A percentile compares a stretch with the other conserved stretches of the same genome.
These are phyloP conservation scores for Helicolenus hilgendorfi DNA, from an alignment of 2,797 vertebrate genomes.

Conservation along the genomic window DNA sequence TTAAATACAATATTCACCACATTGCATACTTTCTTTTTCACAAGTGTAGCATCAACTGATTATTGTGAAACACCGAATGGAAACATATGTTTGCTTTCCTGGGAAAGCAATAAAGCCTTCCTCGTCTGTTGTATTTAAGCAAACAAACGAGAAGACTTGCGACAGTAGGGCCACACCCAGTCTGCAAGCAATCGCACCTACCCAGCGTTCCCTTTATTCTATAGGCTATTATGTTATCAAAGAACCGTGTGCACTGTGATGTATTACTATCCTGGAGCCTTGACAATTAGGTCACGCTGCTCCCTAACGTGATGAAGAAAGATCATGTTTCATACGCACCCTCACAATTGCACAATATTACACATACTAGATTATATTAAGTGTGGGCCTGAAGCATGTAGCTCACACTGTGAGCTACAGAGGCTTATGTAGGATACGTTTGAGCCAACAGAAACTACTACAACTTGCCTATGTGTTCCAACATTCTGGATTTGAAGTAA, in stretches of 20 bases:
- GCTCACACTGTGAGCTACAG: neutral
- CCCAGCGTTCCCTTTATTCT: neutral
- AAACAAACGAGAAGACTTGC: neutral
- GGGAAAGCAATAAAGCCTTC: neutral
- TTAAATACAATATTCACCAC: neutral
- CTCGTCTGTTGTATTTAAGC: neutral
- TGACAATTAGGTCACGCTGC: neutral
- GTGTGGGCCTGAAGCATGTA: neutral
- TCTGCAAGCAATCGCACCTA: slow-evolving; percentile 12
- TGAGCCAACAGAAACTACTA: neutral
- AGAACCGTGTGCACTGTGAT: neutral
- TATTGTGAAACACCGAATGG: neutral
- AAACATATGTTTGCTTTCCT: neutral
- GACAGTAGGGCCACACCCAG: slow-evolving; percentile 50
- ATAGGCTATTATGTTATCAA: neutral
- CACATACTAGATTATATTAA: neutral
- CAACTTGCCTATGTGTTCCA: neutral
- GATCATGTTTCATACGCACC: neutral
- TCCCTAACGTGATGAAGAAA: neutral
- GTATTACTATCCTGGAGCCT: neutral
- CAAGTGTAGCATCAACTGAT: neutral
- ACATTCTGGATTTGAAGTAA: neutral
- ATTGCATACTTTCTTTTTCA: neutral
- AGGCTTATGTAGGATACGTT: neutral
- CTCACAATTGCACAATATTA: neutral